phyloP scores from a whole-genome alignment of 2,888 invertebrate species.

The Dilophus febrilis region DNA sequence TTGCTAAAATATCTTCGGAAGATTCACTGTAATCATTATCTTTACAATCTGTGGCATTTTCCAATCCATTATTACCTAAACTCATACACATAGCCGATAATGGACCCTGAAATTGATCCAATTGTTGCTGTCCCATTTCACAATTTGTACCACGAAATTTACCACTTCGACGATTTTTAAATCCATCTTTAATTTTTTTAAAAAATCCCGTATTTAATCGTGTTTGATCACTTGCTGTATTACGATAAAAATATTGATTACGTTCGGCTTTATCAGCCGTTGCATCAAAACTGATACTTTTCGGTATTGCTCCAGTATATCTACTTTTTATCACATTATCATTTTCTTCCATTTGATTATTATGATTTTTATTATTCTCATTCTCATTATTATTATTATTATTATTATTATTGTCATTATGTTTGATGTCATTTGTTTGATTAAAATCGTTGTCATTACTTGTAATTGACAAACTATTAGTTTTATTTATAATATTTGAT shows the following conservation, averaged over 20 bases:
- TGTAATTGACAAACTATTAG: slow-evolving; percentile 13
- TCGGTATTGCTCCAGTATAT: slow-evolving; percentile 74
- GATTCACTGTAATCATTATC: slow-evolving; percentile 37
- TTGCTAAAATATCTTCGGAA: slow-evolving; percentile 86
- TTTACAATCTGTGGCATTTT: not conserved
- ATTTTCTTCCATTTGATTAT: slow-evolving; percentile 5
- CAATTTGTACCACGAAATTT: slow-evolving; percentile 14
- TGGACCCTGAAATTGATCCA: not conserved
- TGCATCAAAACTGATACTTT: slow-evolving; percentile 82
- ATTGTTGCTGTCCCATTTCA: slow-evolving; percentile 4
- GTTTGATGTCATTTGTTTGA: not conserved
- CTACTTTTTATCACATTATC: slow-evolving; percentile 24
- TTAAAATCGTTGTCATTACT: too few relatives aligned
- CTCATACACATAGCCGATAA: too few relatives aligned
- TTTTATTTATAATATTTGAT: too few relatives aligned
- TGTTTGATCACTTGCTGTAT: slow-evolving; percentile 18
- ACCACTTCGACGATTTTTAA: slow-evolving; percentile 45
- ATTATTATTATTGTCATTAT: slow-evolving; percentile 13
- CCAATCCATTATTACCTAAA: not conserved
- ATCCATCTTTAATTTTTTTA: slow-evolving; percentile 51
- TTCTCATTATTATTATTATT: slow-evolving; percentile 3
- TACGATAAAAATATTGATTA: slow-evolving; percentile 30
- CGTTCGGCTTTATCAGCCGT: slow-evolving; percentile 62
- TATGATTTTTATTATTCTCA: slow-evolving; percentile 2
- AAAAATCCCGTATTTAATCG: slow-evolving; percentile 41